Percentiles rank a stretch among this genome's conserved stretches.
These are phyloP conservation scores for Drosophila neotestacea DNA, from an alignment of 2,888 invertebrate species.

Conservation along the genomic window DNA sequence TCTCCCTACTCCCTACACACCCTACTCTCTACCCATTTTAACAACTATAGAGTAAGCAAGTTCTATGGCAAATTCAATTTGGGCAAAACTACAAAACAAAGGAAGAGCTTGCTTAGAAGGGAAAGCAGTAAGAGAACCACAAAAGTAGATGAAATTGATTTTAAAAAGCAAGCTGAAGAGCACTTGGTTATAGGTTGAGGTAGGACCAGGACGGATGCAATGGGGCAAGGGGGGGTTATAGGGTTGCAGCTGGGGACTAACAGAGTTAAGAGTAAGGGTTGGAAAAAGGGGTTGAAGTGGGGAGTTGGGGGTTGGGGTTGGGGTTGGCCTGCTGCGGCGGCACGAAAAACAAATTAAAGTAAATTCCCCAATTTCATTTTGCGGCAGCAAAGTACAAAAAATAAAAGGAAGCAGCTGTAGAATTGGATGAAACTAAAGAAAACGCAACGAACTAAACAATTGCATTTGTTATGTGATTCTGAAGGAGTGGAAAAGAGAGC, in stretches of 20 bases:
- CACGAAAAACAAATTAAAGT: conserved; percentile 81
- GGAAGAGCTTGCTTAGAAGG: conserved; percentile 3
- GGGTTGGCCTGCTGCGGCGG: conserved; percentile 63
- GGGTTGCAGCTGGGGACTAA: conserved; percentile 21
- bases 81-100: conserved; percentile 74
- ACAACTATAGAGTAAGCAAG: conserved; percentile 23
- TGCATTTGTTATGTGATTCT: conserved; percentile 55
- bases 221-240: conserved; percentile 1
- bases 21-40: no score
- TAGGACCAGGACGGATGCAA: conserved; percentile 9
- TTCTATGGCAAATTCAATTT: conserved; percentile 78
- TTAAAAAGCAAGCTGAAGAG: conserved; percentile 69
- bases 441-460: conserved; percentile 67
- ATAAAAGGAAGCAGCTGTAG: conserved; percentile 47
- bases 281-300: conserved; percentile 1
- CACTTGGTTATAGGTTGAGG: conserved; percentile 25
- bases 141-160: conserved; percentile 79
- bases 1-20: not conserved
- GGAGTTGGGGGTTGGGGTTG: not conserved
- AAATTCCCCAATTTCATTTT: conserved; percentile 80
- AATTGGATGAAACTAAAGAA: conserved; percentile 62
- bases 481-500: not conserved
- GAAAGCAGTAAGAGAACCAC: conserved; percentile 25
- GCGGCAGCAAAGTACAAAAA: conserved; percentile 67
- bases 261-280: conserved; percentile 15